Conservation (phyloP, 2,888 invertebrate genomes). For the Phytoseiulus persimilis region DNA sequence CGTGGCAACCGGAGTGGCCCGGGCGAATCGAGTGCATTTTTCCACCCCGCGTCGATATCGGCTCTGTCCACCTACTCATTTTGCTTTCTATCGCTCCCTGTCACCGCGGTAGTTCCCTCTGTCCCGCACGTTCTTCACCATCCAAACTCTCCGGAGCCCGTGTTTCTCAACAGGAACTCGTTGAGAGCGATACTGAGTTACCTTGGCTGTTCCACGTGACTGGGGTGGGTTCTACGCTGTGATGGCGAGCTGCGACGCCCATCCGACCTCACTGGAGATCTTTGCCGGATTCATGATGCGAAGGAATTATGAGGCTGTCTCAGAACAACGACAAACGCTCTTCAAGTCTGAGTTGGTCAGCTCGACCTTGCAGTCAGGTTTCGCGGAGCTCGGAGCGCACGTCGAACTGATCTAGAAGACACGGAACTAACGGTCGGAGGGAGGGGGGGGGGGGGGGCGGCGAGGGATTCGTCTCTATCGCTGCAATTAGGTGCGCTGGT, state of each 20-base stretch:
- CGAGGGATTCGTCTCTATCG: conserved; percentile 27
- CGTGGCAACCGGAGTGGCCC: not conserved
- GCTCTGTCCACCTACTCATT: no score
- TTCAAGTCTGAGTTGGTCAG: no score
- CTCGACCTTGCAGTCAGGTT: not conserved
- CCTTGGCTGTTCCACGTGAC: not conserved
- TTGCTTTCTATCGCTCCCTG: not conserved
- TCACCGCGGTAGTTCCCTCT: not conserved
- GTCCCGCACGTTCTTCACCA: not conserved
- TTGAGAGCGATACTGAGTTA: not conserved
- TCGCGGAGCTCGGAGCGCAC: not conserved
- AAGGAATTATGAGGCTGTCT: not conserved
- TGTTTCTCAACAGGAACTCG: not conserved
- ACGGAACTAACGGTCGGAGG: not conserved
- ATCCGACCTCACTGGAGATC: no score
- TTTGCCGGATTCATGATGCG: not conserved
- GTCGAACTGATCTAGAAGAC: not conserved
- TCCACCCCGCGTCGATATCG: not conserved
- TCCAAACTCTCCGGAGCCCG: not conserved
- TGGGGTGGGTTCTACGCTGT: not conserved
- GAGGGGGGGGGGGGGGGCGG: not conserved
- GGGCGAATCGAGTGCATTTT: not conserved
- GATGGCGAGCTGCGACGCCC: not conserved
- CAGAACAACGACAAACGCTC: no score
- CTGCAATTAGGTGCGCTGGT: conserved; percentile 15